Base-by-base conservation (phyloP, 1,140 invertebrate species). In the Helicoverpa zea region DNA sequence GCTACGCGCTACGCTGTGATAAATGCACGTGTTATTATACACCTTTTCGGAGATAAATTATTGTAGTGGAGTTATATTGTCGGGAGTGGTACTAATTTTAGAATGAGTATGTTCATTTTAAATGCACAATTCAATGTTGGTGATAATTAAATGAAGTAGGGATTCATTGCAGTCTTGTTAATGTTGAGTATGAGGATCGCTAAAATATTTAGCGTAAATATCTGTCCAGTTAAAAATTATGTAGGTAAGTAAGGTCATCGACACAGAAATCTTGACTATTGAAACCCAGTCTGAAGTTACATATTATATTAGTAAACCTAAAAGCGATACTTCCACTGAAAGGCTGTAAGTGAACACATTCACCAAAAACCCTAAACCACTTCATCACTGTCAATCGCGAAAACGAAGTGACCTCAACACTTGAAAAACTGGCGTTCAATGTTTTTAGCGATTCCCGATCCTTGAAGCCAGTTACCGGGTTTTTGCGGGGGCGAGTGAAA, bases 311-410 rank as follows among this genome's bases (percentile, higher is more conserved):
- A 63, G 0, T 29, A 61, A 13, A 14, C 13, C 23, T 35, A 2
- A 61, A 14, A 30, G 14, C 43, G 7, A 47, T 16, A 43, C 16
- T 64, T n/a, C n/a, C 35, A 47, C 30, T 9, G 5, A 64, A 47
- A 18, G 7, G 14, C 47, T 64, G 16, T 2, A 74, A 74, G 18
- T 58, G 30, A 74, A 47, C 29, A 56, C 35, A 35, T 35, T 35
- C 1, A 0, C 30, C 30, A 58, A 56, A 14, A 10, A 14, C 23
- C n/a, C 43, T 54, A 30, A 30, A 23, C 70, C 70, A 18, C 72
- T 74, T 35, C 54, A 47, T 74, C 72, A 74, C 29, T 56, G 72
- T 74, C 72, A 74, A 54, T 74, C 72, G 72, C 58, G 43, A 74
- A 47, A 58, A 74, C 72, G 30, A 74, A 66, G 72, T 58, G 72